Evolutionary conservation across 1,140 invertebrate species (phyloP), one percentile per base, ranked within the genome.

Genomic region (Drosophila ananassae): DNA sequence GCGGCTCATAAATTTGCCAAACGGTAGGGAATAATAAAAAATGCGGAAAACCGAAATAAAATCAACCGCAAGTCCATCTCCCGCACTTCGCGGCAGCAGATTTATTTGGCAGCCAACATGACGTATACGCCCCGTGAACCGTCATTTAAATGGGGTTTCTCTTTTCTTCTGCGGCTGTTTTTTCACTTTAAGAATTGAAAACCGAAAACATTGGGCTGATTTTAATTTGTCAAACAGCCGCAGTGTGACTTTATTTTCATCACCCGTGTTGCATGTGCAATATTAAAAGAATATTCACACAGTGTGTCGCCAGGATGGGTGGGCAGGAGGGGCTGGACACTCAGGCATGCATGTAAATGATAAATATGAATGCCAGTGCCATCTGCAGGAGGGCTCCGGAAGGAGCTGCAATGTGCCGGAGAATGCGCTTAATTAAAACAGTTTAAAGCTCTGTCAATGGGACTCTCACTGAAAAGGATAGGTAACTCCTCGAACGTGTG

Each of bases 1-100:
- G 58, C 78, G 77, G 73, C 47, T 47, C 78, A 82, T 85, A 85
- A 85, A 87, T 87, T 87, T 71, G 8, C 17, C 63, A 37, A 60
- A 58, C 50, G 34, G 28, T 52, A 44, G 47, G 44, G 39, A 74
- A 48, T 46, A 71, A 75, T 75, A 74, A 64, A 62, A 73, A 64
- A 22, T 41, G 9, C 37, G 32, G 34, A 34, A 67, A 72, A 62
- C 17, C 13, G 21, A 77, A 77, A 73, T 78, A 79, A 79, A 81
- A 77, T 78, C 74, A 74, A 80, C 77, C 61, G 39, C 72, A 68
- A 56, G 63, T 61, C 58, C 57, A 60, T 53, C 47, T 46, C 48
- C n/a, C 44, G 59, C 28, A 39, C 68, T 56, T 56, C 53, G 46
- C 60, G 55, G 59, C 53, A 28, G 41, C 58, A 57, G 62, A 56